A percentile compares a stretch with the other conserved stretches of the same genome.
phyloP scores from a whole-genome alignment of 2,113 vertebrate genomes.

The Leptobrachium leishanense region DNA sequence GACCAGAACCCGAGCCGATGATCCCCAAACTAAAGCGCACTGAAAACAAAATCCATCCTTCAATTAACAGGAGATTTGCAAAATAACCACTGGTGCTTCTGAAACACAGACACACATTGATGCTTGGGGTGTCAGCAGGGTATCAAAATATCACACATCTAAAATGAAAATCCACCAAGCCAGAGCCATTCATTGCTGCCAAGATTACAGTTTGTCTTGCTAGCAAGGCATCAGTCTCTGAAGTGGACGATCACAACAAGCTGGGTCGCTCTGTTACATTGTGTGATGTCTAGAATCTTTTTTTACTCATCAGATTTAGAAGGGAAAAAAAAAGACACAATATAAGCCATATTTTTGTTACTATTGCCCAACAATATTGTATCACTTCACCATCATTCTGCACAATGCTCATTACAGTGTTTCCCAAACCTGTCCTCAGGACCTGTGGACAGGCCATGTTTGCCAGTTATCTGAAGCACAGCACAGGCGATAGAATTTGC shows the following conservation, averaged over 20 bases:
- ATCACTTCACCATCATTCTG: no score
- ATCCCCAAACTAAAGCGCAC: slow-evolving; percentile 25
- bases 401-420: no score
- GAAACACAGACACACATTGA: slow-evolving; percentile 17
- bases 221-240: not conserved
- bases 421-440: no score
- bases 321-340: no score
- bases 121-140: slow-evolving; percentile 20
- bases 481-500: no score
- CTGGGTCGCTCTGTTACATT: not conserved
- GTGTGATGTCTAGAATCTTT: no score
- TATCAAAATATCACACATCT: slow-evolving; percentile 19
- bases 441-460: no score
- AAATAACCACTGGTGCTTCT: slow-evolving; percentile 22
- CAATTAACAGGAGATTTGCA: slow-evolving; percentile 41
- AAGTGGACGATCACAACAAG: not conserved
- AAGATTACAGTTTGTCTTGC: not conserved
- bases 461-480: no score
- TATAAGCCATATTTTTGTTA: no score
- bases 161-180: not conserved
- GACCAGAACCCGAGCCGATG: slow-evolving; percentile 33
- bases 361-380: no score
- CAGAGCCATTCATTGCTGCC: slow-evolving; percentile 13
- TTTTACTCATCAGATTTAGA: no score
- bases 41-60: slow-evolving; percentile 25